Evolutionary conservation across 1,140 invertebrate species (phyloP).

Genomic region (Araneus ventricosus): DNA sequence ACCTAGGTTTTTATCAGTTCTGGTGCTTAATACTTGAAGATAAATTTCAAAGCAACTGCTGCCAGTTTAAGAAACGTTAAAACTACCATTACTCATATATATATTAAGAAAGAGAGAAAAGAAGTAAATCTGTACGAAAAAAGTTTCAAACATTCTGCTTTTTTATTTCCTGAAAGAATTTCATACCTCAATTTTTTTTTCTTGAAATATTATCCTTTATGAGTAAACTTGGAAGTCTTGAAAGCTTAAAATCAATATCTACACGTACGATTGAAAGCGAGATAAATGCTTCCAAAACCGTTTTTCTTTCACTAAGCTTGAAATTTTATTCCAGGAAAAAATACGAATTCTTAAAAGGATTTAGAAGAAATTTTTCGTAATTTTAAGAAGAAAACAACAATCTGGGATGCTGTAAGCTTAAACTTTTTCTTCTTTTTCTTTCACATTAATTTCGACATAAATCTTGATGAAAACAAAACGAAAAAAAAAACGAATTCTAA

Average conservation of each 20-base stretch:
- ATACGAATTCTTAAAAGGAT: background rate
- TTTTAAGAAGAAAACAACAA: background rate
- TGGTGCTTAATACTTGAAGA: too few relatives aligned
- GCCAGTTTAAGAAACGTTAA: background rate
- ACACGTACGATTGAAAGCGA: background rate
- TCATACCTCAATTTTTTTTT: background rate
- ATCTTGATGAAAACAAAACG: background rate
- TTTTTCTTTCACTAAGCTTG: background rate
- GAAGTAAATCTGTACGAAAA: background rate
- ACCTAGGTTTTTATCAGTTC: too few relatives aligned
- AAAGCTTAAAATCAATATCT: conserved; percentile 43
- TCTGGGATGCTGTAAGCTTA: background rate
- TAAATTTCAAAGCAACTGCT: background rate
- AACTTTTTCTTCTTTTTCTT: background rate
- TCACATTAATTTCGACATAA: conserved; percentile 38
- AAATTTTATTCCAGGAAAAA: conserved; percentile 35
- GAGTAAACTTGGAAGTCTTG: background rate
- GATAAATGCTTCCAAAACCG: conserved; percentile 45
- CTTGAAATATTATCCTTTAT: background rate
- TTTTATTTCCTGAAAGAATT: background rate
- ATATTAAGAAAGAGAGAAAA: too few relatives aligned
- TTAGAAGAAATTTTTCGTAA: conserved; percentile 2
- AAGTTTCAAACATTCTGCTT: background rate
- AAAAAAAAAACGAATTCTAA: background rate
- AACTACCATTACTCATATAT: background rate